Percentiles rank a stretch among this genome's conserved stretches.
These are phyloP conservation scores for Azemiops feae DNA, from an alignment of 2,113 vertebrate genomes.

Conservation along the genomic window DNA sequence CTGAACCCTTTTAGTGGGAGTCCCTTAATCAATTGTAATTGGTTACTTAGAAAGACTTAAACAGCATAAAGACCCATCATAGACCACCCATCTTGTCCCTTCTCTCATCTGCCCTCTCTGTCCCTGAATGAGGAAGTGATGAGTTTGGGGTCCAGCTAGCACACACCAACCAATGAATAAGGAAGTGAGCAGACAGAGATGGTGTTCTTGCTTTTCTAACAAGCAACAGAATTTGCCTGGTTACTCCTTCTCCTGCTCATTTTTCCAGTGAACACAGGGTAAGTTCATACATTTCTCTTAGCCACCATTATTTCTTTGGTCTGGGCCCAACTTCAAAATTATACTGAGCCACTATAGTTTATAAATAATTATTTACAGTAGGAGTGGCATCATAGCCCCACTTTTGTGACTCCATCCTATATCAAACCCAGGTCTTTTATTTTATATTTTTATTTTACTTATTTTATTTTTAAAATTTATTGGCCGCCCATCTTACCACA, in stretches of 20 bases:
- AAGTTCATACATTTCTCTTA: background rate
- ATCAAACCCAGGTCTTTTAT: background rate
- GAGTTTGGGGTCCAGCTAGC: background rate
- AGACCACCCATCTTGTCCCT: background rate
- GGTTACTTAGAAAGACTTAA: background rate
- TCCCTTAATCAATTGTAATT: background rate
- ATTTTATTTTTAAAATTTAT: background rate
- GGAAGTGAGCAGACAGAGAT: background rate
- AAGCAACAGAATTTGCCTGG: background rate
- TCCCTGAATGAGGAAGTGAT: background rate
- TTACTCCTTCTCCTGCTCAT: background rate
- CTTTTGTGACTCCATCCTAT: background rate
- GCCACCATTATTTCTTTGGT: background rate
- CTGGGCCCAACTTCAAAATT: background rate
- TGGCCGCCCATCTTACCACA: background rate
- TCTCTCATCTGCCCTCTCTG: background rate
- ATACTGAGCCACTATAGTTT: background rate
- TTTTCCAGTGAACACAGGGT: background rate
- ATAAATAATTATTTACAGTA: background rate
- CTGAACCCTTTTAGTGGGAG: background rate
- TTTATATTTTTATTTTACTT: background rate
- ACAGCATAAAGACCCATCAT: background rate
- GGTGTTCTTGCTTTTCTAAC: background rate
- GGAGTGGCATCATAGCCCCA: background rate
- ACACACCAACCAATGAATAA: background rate